Evolutionary conservation across 2,113 vertebrate species (phyloP).

Genomic region (Notothenia coriiceps): DNA sequence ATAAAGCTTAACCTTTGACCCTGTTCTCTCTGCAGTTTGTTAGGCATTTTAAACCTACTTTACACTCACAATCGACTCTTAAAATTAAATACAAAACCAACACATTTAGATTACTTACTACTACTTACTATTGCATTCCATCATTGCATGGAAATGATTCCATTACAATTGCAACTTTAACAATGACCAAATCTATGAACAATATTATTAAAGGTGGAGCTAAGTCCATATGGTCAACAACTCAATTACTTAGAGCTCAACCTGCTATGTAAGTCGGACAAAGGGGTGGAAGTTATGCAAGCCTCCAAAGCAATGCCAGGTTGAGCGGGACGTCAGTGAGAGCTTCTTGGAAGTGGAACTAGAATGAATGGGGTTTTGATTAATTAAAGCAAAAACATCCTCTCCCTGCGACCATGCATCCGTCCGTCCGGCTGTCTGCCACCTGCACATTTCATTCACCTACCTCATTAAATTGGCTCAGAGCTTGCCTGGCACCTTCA

Average conservation of each 20-base stretch:
- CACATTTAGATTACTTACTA: too few species aligned
- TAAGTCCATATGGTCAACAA: neutral
- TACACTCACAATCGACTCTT: too few species aligned
- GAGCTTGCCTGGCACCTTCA: constrained; percentile 56
- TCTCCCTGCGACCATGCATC: constrained; percentile 24
- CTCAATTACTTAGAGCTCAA: neutral
- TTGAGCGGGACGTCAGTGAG: constrained; percentile 35
- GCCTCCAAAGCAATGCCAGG: constrained; percentile 46
- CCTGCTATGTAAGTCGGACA: constrained; percentile 25
- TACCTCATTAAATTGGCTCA: constrained; percentile 28
- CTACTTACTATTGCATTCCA: too few species aligned
- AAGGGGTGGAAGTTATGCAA: constrained; percentile 66
- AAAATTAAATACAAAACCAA: too few species aligned
- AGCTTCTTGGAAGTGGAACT: constrained; percentile 51
- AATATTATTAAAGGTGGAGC: neutral
- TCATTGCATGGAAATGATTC: too few species aligned
- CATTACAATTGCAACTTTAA: too few species aligned
- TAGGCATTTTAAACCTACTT: too few species aligned
- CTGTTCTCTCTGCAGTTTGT: too few species aligned
- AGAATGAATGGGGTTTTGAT: constrained; percentile 59
- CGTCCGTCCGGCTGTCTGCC: constrained; percentile 26
- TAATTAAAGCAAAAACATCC: constrained; percentile 67
- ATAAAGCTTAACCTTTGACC: too few species aligned
- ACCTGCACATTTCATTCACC: constrained; percentile 59
- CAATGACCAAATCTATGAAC: too few species aligned